Evolutionary conservation across 2,888 invertebrate genomes (phyloP).

Genomic region (Unio pictorum): DNA sequence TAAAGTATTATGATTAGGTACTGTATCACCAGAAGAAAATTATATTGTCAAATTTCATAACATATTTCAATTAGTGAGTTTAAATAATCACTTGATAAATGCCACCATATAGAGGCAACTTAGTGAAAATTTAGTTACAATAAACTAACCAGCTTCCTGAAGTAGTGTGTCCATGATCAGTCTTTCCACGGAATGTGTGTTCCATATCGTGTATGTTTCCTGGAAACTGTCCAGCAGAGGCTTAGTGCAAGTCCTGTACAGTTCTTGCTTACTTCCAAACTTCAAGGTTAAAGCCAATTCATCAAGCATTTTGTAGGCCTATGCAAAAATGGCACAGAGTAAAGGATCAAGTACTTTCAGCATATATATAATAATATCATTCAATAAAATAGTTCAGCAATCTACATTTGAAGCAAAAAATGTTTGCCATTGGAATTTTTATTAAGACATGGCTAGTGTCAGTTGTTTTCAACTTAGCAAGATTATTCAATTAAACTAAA

Average conservation of each 20-base stretch:
- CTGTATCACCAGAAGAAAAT: too few relatives aligned
- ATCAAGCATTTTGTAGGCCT: conserved; percentile 54
- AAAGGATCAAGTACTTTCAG: neutral
- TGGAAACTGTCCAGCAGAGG: conserved; percentile 54
- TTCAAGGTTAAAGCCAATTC: conserved; percentile 43
- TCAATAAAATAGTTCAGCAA: too few relatives aligned
- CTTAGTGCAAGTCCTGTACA: conserved; percentile 56
- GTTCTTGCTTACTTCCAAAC: conserved; percentile 34
- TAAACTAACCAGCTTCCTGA: conserved; percentile 59
- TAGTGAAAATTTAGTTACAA: neutral
- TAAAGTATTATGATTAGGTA: too few relatives aligned
- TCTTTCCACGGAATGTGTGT: conserved; percentile 78
- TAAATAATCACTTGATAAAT: neutral
- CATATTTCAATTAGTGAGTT: too few relatives aligned
- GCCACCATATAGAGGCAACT: neutral
- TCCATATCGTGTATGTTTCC: conserved; percentile 78
- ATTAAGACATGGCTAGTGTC: too few relatives aligned
- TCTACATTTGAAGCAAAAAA: too few relatives aligned
- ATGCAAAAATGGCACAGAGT: neutral
- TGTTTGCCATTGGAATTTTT: too few relatives aligned
- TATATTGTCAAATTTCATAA: too few relatives aligned
- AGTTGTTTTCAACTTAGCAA: too few relatives aligned
- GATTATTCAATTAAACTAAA: too few relatives aligned
- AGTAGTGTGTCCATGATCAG: conserved; percentile 78
- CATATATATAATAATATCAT: neutral